Evolutionary conservation across 2,888 invertebrate species (phyloP).

Genomic region (Aleiodes alternator): DNA sequence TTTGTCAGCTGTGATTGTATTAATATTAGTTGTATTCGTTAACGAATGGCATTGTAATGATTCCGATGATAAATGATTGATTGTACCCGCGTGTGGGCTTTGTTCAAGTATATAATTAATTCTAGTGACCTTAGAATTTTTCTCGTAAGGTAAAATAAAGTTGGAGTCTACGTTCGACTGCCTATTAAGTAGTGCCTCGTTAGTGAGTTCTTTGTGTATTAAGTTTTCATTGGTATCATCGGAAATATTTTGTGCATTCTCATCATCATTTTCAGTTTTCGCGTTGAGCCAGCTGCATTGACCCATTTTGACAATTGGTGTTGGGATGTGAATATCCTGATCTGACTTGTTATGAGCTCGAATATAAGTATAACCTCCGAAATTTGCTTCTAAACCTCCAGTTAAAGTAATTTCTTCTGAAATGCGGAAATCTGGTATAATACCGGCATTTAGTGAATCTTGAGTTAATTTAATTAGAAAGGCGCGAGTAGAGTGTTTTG

Average conservation of each 20-base stretch:
- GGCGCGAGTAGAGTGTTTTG: not conserved
- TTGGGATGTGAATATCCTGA: not conserved
- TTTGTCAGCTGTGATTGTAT: not conserved
- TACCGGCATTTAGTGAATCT: not conserved
- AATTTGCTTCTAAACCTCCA: not conserved
- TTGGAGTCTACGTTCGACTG: no score
- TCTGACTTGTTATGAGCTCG: not conserved
- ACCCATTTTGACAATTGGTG: slow-evolving; percentile 2
- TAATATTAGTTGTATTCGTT: no score
- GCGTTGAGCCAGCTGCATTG: not conserved
- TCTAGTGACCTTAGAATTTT: no score
- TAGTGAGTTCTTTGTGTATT: no score
- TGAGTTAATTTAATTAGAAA: not conserved
- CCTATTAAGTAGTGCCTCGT: no score
- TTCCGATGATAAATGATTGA: no score
- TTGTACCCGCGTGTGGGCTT: no score
- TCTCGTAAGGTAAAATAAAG: no score
- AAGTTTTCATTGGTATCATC: no score
- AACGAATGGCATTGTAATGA: no score
- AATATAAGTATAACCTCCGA: not conserved
- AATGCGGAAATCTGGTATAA: not conserved
- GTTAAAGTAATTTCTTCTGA: not conserved
- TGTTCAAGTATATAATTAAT: no score
- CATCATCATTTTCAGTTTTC: not conserved
- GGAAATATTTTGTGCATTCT: no score